Evolutionary conservation across 2,113 vertebrate species (phyloP), one percentile per base, ranked within the genome.

Genomic region (Limanda limanda): DNA sequence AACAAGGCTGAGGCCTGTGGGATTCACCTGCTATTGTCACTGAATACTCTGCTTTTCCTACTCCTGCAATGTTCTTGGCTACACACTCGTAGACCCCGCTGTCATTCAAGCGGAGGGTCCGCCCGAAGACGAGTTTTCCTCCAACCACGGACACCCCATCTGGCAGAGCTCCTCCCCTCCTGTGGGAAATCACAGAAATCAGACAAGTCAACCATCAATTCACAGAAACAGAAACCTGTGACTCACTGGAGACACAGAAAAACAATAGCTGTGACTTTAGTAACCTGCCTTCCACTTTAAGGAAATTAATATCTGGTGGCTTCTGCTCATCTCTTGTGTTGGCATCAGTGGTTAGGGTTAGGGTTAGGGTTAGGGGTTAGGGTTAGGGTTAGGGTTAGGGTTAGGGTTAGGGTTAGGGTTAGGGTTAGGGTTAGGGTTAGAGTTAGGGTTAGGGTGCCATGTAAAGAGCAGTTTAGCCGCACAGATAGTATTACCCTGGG

Each of bases 61-160:
- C 73, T 10, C 95, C 95, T 1, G 95, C 84, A 0, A 23, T 72
- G 75, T 97, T 98, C 57, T 67, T 83, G 27, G 94, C 95, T 0
- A 68, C 89, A 52, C 97, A 98, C 40, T 95, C 55, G 1, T 97
- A 98, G 18, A 89, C 56, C 0, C 97, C 97, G 0, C 91, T 92
- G 72, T 97, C 96, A 1, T 91, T 92, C 0, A 45, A 0, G 1
- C 81, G 83, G 40, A 98, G 86, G 0, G 92, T 83, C 6, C 89
- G 92, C 15, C 80, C 91, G 65, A 98, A 98, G 20, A 91, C 42
- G 15, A 98, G 91, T 0, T 84, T 94, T 76, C 77, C 92, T 40
- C 93, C 95, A 24, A 91, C 86, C 15, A 65, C 81, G 1, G 54
- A 86, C 3, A 91, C 87, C 0, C 94, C 95, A 0, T 88, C 88